phyloP scores from a whole-genome alignment of 2,113 vertebrate genomes.

The Microtus oregoni region DNA sequence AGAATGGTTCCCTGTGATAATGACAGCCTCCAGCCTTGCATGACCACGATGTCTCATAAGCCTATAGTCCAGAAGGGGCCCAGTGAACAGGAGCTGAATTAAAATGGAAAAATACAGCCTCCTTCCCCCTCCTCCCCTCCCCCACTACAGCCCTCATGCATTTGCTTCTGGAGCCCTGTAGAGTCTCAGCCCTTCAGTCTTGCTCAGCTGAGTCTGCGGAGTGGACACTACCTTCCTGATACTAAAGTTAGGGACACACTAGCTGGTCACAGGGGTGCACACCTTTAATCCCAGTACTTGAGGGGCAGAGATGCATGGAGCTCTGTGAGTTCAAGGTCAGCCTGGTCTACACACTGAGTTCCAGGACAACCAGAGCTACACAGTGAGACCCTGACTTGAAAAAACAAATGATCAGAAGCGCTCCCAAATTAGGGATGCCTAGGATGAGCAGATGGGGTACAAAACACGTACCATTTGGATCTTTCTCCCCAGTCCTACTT shows the following conservation, averaged over 20 bases:
- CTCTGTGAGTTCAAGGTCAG: neutral
- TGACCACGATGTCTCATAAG: constrained; percentile 71
- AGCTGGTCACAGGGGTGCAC: neutral
- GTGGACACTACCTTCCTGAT: neutral
- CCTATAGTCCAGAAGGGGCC: constrained; percentile 80
- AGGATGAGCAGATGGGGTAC: neutral
- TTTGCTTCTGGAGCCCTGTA: neutral
- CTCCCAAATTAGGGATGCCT: neutral
- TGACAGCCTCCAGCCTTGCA: constrained; percentile 76
- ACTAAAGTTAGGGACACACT: neutral
- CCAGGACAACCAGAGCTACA: neutral
- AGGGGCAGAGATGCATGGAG: neutral
- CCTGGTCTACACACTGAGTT: neutral
- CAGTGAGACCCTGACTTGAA: neutral
- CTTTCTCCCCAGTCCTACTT: neutral
- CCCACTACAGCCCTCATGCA: neutral
- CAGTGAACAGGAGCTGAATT: constrained; percentile 66
- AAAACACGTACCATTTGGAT: neutral
- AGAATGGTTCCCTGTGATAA: constrained; percentile 73
- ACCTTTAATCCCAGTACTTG: neutral
- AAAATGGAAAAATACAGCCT: constrained; percentile 66
- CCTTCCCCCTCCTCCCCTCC: neutral
- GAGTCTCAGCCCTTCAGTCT: neutral
- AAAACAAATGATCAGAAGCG: neutral
- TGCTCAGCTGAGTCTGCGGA: neutral